A percentile compares a stretch with the other conserved stretches of the same genome.
These are phyloP conservation scores for Holothuria glaberrima DNA, from an alignment of 35 echinoderm and acorn worm genomes.

Conservation along the genomic window DNA sequence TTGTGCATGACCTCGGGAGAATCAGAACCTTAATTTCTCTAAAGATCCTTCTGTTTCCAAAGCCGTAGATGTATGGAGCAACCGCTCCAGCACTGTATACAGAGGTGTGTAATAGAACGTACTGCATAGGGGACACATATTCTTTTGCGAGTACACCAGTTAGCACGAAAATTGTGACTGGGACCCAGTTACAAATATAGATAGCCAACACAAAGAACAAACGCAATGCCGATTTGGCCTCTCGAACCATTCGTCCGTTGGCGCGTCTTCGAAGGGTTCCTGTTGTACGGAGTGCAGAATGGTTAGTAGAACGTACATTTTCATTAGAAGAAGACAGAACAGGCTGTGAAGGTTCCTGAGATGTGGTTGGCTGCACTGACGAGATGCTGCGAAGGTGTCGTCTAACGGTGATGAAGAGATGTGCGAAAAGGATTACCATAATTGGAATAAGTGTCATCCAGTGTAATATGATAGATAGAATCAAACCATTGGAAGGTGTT, in stretches of 20 bases:
- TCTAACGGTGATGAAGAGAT: background rate
- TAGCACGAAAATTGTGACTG: background rate
- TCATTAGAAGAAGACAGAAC: too few species aligned
- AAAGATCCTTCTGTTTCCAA: slow-evolving; percentile 3
- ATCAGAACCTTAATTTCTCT: background rate
- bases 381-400: too few species aligned
- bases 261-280: too few species aligned
- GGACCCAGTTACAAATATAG: slow-evolving; percentile 8
- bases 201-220: too few species aligned
- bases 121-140: background rate
- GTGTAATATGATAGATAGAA: background rate
- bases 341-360: too few species aligned
- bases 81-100: background rate
- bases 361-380: background rate
- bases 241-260: too few species aligned
- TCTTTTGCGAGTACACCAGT: background rate
- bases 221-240: too few species aligned
- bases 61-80: slow-evolving; percentile 2
- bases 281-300: too few species aligned
- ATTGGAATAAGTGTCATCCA: too few species aligned
- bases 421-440: too few species aligned
- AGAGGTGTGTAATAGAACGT: background rate
- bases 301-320: too few species aligned
- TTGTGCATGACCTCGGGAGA: too few species aligned
- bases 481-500: background rate